Evolutionary conservation across 2,797 vertebrate genomes (phyloP), one percentile per base, ranked within the genome.

Genomic region (Lagodon rhomboides): DNA sequence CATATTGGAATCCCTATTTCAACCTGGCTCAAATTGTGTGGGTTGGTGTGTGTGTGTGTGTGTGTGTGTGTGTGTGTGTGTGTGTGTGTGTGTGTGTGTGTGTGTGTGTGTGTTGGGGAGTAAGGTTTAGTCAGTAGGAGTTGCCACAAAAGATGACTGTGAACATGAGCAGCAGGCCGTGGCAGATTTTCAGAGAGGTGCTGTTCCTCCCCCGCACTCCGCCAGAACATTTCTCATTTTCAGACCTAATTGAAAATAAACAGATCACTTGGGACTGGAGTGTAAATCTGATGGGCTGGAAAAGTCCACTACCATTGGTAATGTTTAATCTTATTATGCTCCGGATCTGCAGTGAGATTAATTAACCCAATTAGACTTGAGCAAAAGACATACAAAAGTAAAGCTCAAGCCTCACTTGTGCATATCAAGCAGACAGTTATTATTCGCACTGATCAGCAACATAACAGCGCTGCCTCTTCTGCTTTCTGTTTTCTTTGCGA

Each of bases 221-320:
- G 85, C 87, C 84, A 90, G 84, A 83, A 83, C 72, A 91, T 89
- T 83, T 74, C 75, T 91, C 85, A 85, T 86, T 87, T 87, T 87
- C 83, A 82, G 75, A 83, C 78, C 85, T 94, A 94, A 95, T 94
- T 95, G 93, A 95, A 95, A 95, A 92, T 91, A 93, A 94, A 95
- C 92, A 90, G 90, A 92, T 91, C 93, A 47, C 91, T 55, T 66
- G 88, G 86, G 92, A 93, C 83, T 46, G 15, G 66, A 83, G 85
- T 87, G 82, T 89, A 89, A 90, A 92, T 95, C 88, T 93, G 92
- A 94, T 92, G 87, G 92, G 87, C 89, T 94, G 87, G 86, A 90
- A 74, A 92, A 93, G 89, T 93, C 93, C 87, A 87, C 86, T 58
- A 75, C 78, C 77, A 85, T 81, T 89, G 84, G 67, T 85, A 85